Base-by-base conservation (phyloP, 2,113 vertebrate genomes). In the Trogon melanurus region DNA sequence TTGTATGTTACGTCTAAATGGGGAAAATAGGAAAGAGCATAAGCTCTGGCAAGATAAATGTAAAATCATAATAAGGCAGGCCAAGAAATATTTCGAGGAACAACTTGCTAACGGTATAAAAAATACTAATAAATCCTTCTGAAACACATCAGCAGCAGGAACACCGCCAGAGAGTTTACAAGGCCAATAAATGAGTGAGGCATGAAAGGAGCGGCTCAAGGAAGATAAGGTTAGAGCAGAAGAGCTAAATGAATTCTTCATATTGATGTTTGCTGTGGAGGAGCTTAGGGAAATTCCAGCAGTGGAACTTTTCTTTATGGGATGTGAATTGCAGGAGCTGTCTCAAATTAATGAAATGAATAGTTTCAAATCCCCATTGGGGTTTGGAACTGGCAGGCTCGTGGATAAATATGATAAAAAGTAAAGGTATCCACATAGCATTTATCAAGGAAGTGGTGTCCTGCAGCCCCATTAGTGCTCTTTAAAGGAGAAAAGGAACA, bases 141-240 rank as follows among this genome's bases (percentile, higher is more conserved):
- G 70, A 71, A 95, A 81, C 65, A 45, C 83, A 89, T 22, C 91
- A 89, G 4, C 58, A 58, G 83, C 51, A 95, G 91, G 53, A 95
- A 58, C 5, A 8, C 60, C 87, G 89, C 95, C 96, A 95, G 87
- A 26, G 67, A 81, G 48, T 15, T 84, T 94, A 54, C 84, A 50
- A 84, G 87, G 69, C 64, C 89, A 25, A 51, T 13, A 13, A 89
- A 89, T 84, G 89, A 87, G 73, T 12, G 38, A 83, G 51, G 78
- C 76, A 74, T 50, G 78, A 91, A 84, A 87, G 72, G 65, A 91
- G 53, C 3, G 2, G 80, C 78, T 84, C 44, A 3, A 56, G 51
- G 65, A 79, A 94, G 93, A 93, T 93, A 93, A 93, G 48, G 73
- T 67, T 89, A 75, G 66, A 72, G 74, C 70, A 91, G 80, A 71